phyloP scores from a whole-genome alignment of 2,113 vertebrate species.

The Perca fluviatilis region DNA sequence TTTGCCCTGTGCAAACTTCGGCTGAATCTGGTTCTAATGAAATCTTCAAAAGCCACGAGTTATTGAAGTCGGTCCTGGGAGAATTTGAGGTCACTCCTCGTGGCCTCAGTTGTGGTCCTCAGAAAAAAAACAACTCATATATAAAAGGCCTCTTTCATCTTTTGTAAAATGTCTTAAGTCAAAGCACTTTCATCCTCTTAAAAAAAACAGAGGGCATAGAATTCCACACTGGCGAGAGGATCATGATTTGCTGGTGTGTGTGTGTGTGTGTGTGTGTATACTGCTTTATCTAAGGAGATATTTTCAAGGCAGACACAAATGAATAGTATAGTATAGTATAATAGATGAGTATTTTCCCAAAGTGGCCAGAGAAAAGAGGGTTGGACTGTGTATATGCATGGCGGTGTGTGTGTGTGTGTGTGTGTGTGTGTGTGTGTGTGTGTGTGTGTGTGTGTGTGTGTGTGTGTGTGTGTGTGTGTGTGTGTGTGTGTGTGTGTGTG shows the following conservation, averaged over 20 bases:
- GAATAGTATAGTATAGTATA: too few species aligned
- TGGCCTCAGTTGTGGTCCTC: constrained; percentile 11
- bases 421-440: neutral
- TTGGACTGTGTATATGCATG: too few species aligned
- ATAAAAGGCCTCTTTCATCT: constrained; percentile 62
- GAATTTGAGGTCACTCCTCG: constrained; percentile 19
- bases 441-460: neutral
- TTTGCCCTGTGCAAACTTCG: neutral
- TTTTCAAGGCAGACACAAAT: too few species aligned
- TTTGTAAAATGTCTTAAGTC: constrained; percentile 48
- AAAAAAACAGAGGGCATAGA: neutral
- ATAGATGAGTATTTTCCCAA: too few species aligned
- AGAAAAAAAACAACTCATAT: constrained; percentile 17
- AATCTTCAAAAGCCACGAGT: neutral
- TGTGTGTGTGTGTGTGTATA: neutral
- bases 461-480: neutral
- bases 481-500: neutral
- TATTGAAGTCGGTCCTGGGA: constrained; percentile 3
- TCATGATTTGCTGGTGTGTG: constrained; percentile 8
- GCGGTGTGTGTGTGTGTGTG: too few species aligned
- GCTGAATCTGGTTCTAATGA: neutral
- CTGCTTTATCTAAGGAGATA: too few species aligned
- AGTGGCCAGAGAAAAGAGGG: too few species aligned
- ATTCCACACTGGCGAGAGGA: constrained; percentile 22
- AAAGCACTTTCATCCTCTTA: constrained; percentile 40